A percentile compares a stretch with the other conserved stretches of the same genome.
phyloP scores from a whole-genome alignment of 2,797 vertebrate species.

The Malacoraja senta region DNA sequence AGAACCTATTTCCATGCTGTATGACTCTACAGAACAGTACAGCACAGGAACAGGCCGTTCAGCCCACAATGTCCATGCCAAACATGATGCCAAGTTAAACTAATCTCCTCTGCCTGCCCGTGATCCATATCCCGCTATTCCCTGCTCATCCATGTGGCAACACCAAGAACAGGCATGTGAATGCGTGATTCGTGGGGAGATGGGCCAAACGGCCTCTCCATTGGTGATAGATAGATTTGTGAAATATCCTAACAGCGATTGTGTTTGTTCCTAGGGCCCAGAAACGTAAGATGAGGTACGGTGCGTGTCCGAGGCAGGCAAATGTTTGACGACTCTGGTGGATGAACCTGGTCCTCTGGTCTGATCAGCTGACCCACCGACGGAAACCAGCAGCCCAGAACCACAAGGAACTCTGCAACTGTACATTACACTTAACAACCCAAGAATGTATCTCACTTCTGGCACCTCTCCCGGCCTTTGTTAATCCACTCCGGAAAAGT shows the following conservation, averaged over 20 bases:
- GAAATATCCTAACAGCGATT: background rate
- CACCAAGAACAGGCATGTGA: too few relatives aligned
- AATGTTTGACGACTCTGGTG: background rate
- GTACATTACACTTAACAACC: accelerated
- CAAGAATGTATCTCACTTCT: background rate
- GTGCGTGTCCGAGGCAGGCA: background rate
- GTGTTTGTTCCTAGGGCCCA: background rate
- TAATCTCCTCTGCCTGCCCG: too few relatives aligned
- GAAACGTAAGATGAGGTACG: background rate
- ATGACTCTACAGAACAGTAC: too few relatives aligned
- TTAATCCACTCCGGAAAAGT: background rate
- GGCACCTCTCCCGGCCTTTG: background rate
- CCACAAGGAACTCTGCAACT: background rate
- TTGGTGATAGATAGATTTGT: background rate
- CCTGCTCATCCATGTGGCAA: too few relatives aligned
- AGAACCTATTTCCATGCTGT: too few relatives aligned
- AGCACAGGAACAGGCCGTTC: too few relatives aligned
- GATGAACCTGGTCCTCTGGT: too few relatives aligned
- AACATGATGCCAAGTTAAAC: too few relatives aligned
- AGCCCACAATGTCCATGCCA: too few relatives aligned
- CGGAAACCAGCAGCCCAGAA: background rate
- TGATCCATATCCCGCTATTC: too few relatives aligned
- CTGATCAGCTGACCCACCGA: background rate
- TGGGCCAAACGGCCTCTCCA: background rate
- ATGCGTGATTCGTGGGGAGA: too few relatives aligned